These are phyloP conservation scores for Pimpla rufipes DNA, from an alignment of 2,888 invertebrate species.

Conservation along the genomic window DNA sequence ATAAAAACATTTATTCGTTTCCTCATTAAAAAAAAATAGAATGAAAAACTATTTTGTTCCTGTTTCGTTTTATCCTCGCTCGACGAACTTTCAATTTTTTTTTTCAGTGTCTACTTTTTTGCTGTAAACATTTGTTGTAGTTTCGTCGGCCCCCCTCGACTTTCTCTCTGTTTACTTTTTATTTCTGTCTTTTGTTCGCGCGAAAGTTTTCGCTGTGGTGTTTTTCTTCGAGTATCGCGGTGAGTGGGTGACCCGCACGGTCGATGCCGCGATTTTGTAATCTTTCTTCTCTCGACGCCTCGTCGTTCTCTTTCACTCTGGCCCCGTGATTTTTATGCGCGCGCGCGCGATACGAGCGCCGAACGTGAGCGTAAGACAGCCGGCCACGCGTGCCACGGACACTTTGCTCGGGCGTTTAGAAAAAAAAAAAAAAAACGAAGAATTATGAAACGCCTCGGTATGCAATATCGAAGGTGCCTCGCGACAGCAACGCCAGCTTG, in stretches of 20 bases:
- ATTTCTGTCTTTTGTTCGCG: background rate
- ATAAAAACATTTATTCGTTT: no score
- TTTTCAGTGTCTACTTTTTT: no score
- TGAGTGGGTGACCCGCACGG: constrained; percentile 20
- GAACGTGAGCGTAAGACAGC: constrained; percentile 56
- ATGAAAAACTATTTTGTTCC: no score
- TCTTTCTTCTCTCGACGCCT: constrained; percentile 35
- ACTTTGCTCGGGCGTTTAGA: constrained; percentile 15
- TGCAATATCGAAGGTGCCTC: constrained; percentile 43
- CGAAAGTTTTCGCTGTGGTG: background rate
- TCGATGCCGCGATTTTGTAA: constrained; percentile 33
- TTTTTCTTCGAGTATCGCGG: background rate
- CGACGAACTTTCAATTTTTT: no score
- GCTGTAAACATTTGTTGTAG: no score
- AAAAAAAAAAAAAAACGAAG: constrained; percentile 39
- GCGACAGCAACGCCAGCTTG: background rate
- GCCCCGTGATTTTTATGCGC: constrained; percentile 46
- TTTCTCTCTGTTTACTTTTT: no score
- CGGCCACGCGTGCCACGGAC: constrained; percentile 1
- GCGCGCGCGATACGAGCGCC: constrained; percentile 32
- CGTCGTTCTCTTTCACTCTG: constrained; percentile 54
- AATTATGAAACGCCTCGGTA: constrained; percentile 49
- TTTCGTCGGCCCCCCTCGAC: no score
- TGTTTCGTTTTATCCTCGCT: no score
- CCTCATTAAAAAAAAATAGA: no score